phyloP scores from a whole-genome alignment of 2,113 vertebrate species.

The Charadrius vociferus region DNA sequence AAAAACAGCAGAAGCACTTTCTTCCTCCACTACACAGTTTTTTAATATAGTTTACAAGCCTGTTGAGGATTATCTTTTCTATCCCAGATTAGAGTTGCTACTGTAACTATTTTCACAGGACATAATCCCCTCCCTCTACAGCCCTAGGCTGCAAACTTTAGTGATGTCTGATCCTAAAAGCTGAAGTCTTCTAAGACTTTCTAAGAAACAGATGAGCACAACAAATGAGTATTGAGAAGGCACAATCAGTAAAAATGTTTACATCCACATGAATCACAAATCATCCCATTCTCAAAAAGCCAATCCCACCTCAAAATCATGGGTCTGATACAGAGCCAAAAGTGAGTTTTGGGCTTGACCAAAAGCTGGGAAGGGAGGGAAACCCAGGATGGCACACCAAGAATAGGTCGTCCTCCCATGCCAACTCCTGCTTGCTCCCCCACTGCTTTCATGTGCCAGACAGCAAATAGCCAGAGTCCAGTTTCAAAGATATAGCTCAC shows the following conservation, averaged over 20 bases:
- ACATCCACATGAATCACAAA: background rate
- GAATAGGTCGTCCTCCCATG: background rate
- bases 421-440: background rate
- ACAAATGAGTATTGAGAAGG: background rate
- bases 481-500: background rate
- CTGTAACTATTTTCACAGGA: background rate
- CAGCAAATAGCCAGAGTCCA: background rate
- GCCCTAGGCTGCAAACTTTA: background rate
- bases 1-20: background rate
- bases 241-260: background rate
- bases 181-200: background rate
- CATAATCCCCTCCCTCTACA: background rate
- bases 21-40: background rate
- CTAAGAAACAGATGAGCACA: background rate
- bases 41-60: background rate
- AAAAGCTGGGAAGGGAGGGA: background rate
- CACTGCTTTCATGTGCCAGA: background rate
- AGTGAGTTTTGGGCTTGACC: background rate
- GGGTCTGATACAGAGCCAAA: background rate
- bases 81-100: background rate
- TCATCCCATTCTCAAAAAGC: background rate
- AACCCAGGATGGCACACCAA: background rate
- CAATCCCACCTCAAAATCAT: background rate
- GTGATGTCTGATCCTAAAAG: background rate
- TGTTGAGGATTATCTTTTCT: slow-evolving; percentile 8